Conservation (phyloP, 2,797 vertebrate genomes). For the Loris lydekkerianus region DNA sequence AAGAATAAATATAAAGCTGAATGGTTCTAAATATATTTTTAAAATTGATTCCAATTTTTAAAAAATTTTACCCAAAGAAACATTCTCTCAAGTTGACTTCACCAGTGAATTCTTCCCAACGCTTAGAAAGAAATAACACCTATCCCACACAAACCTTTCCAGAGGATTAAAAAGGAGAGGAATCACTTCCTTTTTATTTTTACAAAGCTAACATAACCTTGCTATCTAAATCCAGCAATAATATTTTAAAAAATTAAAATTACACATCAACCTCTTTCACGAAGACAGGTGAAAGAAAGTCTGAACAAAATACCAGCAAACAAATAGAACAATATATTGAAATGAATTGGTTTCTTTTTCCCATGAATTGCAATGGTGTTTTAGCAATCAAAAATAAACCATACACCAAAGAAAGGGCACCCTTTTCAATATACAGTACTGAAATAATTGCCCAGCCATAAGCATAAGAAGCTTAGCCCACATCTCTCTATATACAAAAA, state of each 20-base stretch:
- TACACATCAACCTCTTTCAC: background rate
- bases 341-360: background rate
- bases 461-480: background rate
- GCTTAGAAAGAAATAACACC: background rate
- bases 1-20: background rate
- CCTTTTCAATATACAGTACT: background rate
- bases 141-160: background rate
- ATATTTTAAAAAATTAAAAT: conserved; percentile 42
- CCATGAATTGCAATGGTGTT: background rate
- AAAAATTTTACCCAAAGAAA: background rate
- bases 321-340: background rate
- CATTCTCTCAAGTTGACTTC: conserved; percentile 15
- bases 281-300: background rate
- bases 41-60: background rate
- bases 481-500: background rate
- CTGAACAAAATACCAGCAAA: background rate
- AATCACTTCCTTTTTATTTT: background rate
- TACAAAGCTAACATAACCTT: background rate
- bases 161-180: background rate
- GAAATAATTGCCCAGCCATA: background rate
- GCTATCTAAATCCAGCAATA: conserved; percentile 21
- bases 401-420: background rate
- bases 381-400: background rate
- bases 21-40: background rate
- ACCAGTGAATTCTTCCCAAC: background rate